Percentiles rank a stretch among this genome's conserved stretches.
These are phyloP conservation scores for Paralichthys olivaceus DNA, from an alignment of 2,113 vertebrate species.

Conservation along the genomic window DNA sequence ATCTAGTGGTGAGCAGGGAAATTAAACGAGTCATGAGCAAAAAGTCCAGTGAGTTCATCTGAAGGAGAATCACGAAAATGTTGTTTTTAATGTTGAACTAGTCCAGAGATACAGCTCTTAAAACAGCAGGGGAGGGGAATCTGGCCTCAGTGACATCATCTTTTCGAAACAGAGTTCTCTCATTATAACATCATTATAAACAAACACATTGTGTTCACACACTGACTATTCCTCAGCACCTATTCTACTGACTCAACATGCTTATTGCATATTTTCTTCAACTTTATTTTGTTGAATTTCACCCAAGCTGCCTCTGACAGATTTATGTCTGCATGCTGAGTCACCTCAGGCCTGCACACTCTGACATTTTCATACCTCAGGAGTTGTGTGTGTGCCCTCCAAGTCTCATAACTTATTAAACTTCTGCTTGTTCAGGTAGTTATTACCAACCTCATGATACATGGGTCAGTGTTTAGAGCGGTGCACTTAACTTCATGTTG, in stretches of 20 bases:
- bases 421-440: slow-evolving; percentile 22
- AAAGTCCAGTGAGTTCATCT: background rate
- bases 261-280: slow-evolving; percentile 6
- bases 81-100: background rate
- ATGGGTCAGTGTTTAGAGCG: slow-evolving; percentile 1
- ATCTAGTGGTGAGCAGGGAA: slow-evolving; percentile 70
- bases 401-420: slow-evolving; percentile 38
- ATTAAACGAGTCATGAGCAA: slow-evolving; percentile 47
- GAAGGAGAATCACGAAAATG: background rate
- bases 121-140: background rate
- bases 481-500: background rate
- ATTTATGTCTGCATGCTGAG: slow-evolving; percentile 52
- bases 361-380: slow-evolving; percentile 46
- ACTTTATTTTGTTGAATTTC: slow-evolving; percentile 31
- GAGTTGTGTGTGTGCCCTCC: slow-evolving; percentile 43
- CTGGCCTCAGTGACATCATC: background rate
- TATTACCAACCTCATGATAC: slow-evolving; percentile 16
- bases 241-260: slow-evolving; percentile 1
- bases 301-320: slow-evolving; percentile 29
- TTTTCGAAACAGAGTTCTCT: background rate
- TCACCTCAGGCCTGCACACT: slow-evolving; percentile 40
- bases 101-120: background rate
- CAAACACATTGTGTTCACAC: background rate
- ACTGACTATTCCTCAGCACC: background rate
- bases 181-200: background rate